Evolutionary conservation across 2,888 invertebrate species (phyloP), one percentile per base, ranked within the genome.

Genomic region (Cantharis flavilabris): DNA sequence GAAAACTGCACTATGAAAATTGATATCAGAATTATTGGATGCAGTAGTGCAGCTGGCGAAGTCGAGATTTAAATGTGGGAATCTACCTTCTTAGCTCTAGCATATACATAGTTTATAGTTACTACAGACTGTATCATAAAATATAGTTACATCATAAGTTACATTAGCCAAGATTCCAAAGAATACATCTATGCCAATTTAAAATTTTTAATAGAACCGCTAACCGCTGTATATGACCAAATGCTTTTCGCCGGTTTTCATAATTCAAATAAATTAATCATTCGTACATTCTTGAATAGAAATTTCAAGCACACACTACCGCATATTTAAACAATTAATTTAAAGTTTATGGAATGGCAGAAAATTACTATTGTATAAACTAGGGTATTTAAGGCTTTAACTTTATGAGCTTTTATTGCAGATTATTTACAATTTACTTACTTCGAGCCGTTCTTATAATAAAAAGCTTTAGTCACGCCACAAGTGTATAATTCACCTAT

Each of bases 341-440:
- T 49, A 49, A 49, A 49, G 49, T 49, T 49, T 49, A 49, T 49
- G 49, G 49, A 49, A 49, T 49, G 49, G n/a, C 49, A n/a, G 49
- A 49, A 49, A 49, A 49, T 49, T 49, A 49, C 49, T 49, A 49
- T 49, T 49, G 49, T 49, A 49, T 49, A 49, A 49, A 49, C 49
- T 49, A 49, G 49, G 49, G 49, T 49, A 49, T 49, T 49, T 49
- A 49, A 49, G 49, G 49, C 49, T 49, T 49, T 49, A 49, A 49
- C 49, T 49, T 49, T 49, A 49, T 49, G 49, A 49, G 49, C 49
- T 49, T 49, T 49, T 49, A 49, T 49, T 49, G 49, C 49, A 49
- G 49, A 49, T 49, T 49, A 49, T 49, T 49, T 49, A n/a, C 20
- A 70, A 70, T 49, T 70, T 70, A 70, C 33, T 70, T 70, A 70